Percentiles rank a stretch among this genome's conserved stretches.
These are phyloP conservation scores for cattle (Bos taurus) DNA, from an alignment of 2,113 vertebrate genomes.

Conservation along the genomic window ARS-UCD2.0 NC_037352.1:24738501-24739000, in stretches of 20 bases:
- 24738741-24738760: constrained; percentile 88
- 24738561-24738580: constrained; percentile 7
- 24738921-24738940: not conserved
- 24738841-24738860: constrained; percentile 76
- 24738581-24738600: constrained; percentile 12
- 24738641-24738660: constrained; percentile 82
- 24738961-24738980: constrained; percentile 34
- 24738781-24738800: constrained; percentile 83
- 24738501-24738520: not conserved
- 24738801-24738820: constrained; percentile 54
- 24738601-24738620: not conserved
- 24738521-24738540: not conserved
- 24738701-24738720: constrained; percentile 87
- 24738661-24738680: constrained; percentile 81
- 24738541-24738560: not conserved
- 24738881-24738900: constrained; percentile 50
- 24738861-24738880: constrained; percentile 74
- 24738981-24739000: not conserved
- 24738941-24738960: not conserved
- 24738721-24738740: constrained; percentile 84
- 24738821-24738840: constrained; percentile 71
- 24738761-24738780: constrained; percentile 84
- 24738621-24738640: constrained; percentile 74
- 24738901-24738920: not conserved
- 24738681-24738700: constrained; percentile 86